Evolutionary conservation across 2,797 vertebrate species (phyloP), one percentile per base, ranked within the genome.

Genomic region (Scolopax rusticola): DNA sequence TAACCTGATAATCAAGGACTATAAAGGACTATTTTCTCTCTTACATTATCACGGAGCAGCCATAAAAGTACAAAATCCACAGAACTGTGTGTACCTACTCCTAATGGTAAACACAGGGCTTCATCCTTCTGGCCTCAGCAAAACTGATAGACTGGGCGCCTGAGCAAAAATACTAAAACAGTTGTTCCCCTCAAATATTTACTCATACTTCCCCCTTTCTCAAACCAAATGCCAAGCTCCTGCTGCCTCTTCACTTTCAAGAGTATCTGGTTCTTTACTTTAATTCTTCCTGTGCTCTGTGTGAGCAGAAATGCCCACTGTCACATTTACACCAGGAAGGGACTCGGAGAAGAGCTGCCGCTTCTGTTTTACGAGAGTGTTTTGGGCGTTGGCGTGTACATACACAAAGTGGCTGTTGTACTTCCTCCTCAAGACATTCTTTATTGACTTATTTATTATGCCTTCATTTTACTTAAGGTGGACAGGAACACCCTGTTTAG

Each of bases 21-120:
- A 96, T 98, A 98, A 98, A 98, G 92, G 93, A 98, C 98, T 98
- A 93, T 95, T 98, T 98, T 98, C 98, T 96, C 96, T 95, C 96
- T 96, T 97, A 89, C 75, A 74, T 98, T 97, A 98, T 98, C 97
- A 96, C 94, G 95, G 97, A 92, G 83, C 81, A 97, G 97, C 95
- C 30, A 12, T 97, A 98, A 97, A 97, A 98, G 98, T 98, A 98
- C 98, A 98, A 98, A 98, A 98, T 98, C 98, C 98, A 98, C 90
- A 84, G 97, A 91, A 88, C 89, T 1, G 0, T 93, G 81, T 93
- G 95, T 97, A 96, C 93, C 65, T 67, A 97, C 80, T 95, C 84
- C 84, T 95, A 92, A 91, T 95, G 80, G 88, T 78, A 97, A 95
- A 97, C 74, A 92, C 48, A 57, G 40, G 81, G 41, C 71, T 81